Percentiles rank a stretch among this genome's conserved stretches.
These are phyloP conservation scores for Aphaenogaster rudis DNA, from an alignment of 1,140 invertebrate genomes.

Conservation along the genomic window DNA sequence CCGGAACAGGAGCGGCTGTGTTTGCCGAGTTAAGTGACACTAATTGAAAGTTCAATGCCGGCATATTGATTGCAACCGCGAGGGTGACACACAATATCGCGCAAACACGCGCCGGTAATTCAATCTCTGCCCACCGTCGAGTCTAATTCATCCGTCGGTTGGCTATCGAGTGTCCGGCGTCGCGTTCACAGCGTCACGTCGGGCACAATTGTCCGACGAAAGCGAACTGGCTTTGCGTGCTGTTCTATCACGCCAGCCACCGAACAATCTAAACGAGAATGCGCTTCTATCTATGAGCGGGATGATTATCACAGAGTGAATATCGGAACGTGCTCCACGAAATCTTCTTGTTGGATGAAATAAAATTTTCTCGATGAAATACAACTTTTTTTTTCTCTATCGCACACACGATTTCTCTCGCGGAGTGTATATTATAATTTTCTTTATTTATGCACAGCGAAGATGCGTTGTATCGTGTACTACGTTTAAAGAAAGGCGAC, in stretches of 20 bases:
- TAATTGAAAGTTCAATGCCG: constrained; percentile 85
- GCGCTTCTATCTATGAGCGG: background rate
- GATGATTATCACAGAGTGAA: background rate
- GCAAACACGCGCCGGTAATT: constrained; percentile 78
- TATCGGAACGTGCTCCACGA: background rate
- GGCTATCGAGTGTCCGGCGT: constrained; percentile 59
- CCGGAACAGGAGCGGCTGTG: constrained; percentile 81
- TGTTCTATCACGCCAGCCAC: background rate
- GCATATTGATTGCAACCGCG: constrained; percentile 80
- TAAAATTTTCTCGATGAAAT: background rate
- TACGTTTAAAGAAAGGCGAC: background rate
- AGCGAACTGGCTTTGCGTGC: constrained; percentile 34
- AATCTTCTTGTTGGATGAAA: background rate
- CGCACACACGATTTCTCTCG: background rate
- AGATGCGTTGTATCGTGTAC: background rate
- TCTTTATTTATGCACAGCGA: background rate
- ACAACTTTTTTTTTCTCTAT: background rate
- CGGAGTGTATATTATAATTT: background rate
- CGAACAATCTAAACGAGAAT: constrained; percentile 20
- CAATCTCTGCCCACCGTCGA: constrained; percentile 75
- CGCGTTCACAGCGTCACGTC: constrained; percentile 16
- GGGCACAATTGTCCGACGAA: constrained; percentile 50
- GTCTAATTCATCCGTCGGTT: constrained; percentile 80
- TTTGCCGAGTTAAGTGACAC: constrained; percentile 85
- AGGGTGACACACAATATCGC: constrained; percentile 72